A percentile compares a stretch with the other conserved stretches of the same genome.
Conservation (phyloP, 2,113 vertebrate species). For the Gopherus flavomarginatus region DNA sequence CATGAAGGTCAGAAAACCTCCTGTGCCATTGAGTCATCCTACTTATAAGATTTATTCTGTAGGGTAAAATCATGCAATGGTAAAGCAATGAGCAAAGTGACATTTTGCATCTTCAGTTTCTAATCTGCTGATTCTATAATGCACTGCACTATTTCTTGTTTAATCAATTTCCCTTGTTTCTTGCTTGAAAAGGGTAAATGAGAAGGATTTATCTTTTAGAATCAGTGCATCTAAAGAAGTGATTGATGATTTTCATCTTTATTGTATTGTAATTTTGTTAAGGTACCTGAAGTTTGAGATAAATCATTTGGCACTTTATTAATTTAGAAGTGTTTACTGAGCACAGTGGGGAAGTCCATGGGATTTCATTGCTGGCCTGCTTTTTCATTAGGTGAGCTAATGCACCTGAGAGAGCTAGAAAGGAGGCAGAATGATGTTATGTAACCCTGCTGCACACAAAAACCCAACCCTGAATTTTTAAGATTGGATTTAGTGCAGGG, state of each 20-base stretch:
- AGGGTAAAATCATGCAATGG: background rate
- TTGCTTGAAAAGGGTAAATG: background rate
- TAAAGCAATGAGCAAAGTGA: background rate
- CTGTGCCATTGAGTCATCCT: background rate
- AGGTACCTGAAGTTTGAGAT: background rate
- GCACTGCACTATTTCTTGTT: background rate
- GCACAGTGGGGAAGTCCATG: background rate
- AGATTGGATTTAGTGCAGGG: background rate
- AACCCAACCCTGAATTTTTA: too few relatives aligned
- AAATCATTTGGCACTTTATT: background rate
- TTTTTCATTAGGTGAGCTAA: background rate
- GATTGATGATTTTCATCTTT: background rate
- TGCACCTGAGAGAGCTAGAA: background rate
- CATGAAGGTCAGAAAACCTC: background rate
- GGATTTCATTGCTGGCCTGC: background rate
- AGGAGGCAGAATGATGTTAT: background rate
- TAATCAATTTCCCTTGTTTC: background rate
- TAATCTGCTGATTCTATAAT: background rate
- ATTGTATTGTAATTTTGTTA: background rate
- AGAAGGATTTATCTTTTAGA: background rate
- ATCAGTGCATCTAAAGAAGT: fast-evolving
- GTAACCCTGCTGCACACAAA: background rate
- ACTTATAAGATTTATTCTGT: background rate
- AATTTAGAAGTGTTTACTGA: background rate
- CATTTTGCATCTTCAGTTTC: fast-evolving